phyloP scores from a whole-genome alignment of 2,888 invertebrate genomes.

The Bombylius discolor region DNA sequence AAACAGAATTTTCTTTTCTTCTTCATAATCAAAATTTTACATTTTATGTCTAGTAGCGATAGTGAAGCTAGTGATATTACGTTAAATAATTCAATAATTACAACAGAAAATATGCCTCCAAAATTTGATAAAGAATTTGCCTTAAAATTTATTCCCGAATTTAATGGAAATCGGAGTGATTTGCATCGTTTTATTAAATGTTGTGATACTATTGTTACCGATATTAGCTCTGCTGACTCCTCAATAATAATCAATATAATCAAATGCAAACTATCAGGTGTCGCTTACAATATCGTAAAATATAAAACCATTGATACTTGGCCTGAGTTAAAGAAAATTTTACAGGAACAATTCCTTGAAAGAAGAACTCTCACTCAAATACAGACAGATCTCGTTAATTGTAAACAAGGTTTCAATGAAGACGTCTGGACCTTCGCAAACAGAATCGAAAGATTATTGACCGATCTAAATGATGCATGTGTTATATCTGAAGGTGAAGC shows the following conservation, averaged over 20 bases:
- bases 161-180: background rate
- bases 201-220: background rate
- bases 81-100: too few species aligned
- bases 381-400: background rate
- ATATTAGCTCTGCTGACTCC: background rate
- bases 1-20: too few species aligned
- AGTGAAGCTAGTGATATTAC: too few species aligned
- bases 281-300: background rate
- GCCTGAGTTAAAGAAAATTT: background rate
- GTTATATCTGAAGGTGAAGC: background rate
- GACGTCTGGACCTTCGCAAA: background rate
- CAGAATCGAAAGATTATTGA: background rate
- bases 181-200: background rate
- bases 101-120: too few species aligned
- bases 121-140: background rate
- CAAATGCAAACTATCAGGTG: too few species aligned
- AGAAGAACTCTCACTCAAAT: background rate
- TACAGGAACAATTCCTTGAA: background rate
- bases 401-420: background rate
- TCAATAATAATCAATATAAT: background rate
- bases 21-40: too few species aligned
- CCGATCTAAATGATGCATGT: slow-evolving; percentile 1
- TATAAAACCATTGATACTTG: background rate
- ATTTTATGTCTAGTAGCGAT: too few species aligned
- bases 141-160: slow-evolving; percentile 4